These are phyloP conservation scores for Aphidius ervi DNA, from an alignment of 1,140 invertebrate genomes.

Conservation along the genomic window DNA sequence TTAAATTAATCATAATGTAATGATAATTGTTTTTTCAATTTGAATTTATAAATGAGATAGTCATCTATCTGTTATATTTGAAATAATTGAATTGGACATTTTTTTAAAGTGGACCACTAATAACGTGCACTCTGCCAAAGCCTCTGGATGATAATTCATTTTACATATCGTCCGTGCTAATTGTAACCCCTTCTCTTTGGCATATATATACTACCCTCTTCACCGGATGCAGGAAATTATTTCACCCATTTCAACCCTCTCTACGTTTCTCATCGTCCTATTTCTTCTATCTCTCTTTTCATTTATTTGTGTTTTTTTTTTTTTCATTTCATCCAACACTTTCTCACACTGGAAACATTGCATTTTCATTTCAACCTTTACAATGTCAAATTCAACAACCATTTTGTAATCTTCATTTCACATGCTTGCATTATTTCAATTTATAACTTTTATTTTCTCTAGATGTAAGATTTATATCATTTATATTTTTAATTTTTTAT, in stretches of 20 bases:
- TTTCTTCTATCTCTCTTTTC: too few relatives aligned
- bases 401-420: slow-evolving; percentile 14
- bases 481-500: slow-evolving; percentile 1
- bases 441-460: neutral
- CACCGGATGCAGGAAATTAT: slow-evolving; percentile 30
- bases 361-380: slow-evolving; percentile 17
- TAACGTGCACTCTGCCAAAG: slow-evolving; percentile 25
- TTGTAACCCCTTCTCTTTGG: slow-evolving; percentile 27
- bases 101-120: slow-evolving; percentile 17
- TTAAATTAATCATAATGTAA: too few relatives aligned
- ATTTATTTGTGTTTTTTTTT: too few relatives aligned
- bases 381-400: too few relatives aligned
- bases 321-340: too few relatives aligned
- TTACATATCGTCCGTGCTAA: slow-evolving; percentile 36
- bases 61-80: too few relatives aligned
- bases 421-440: neutral
- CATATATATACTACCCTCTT: slow-evolving; percentile 9
- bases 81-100: slow-evolving; percentile 23
- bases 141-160: slow-evolving; percentile 38
- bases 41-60: too few relatives aligned
- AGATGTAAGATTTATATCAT: neutral
- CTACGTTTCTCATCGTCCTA: slow-evolving; percentile 3
- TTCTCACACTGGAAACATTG: neutral
- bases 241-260: slow-evolving; percentile 10
- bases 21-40: too few relatives aligned